Evolutionary conservation across 2,888 invertebrate species (phyloP).

Genomic region (Sceliomorpha sp.): DNA sequence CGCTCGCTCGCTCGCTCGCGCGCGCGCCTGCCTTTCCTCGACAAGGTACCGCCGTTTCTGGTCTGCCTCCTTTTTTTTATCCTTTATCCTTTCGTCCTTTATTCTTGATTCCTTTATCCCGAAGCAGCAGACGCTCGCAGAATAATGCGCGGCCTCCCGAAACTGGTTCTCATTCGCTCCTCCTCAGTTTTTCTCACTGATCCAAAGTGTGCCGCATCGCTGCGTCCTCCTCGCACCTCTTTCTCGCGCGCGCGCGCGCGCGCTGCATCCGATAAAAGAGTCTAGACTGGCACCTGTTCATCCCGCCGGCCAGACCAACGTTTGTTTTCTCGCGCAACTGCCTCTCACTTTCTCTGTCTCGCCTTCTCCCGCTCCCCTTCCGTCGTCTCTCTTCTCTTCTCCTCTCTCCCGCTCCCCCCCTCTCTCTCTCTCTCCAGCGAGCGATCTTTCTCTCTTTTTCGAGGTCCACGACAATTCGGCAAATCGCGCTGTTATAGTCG

Average conservation of each 20-base stretch:
- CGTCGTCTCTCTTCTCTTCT: slow-evolving; percentile 5
- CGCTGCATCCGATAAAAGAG: slow-evolving; percentile 70
- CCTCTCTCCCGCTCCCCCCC: slow-evolving; percentile 30
- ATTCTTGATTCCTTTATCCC: slow-evolving; percentile 60
- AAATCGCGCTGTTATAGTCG: slow-evolving; percentile 29
- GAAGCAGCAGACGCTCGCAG: slow-evolving; percentile 61
- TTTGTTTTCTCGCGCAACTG: slow-evolving; percentile 65
- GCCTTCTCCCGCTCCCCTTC: slow-evolving; percentile 5
- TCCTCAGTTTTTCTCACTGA: slow-evolving; percentile 60
- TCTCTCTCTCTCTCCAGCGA: slow-evolving; percentile 44
- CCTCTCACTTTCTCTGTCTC: slow-evolving; percentile 22
- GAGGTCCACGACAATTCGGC: slow-evolving; percentile 47
- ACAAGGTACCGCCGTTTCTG: slow-evolving; percentile 54
- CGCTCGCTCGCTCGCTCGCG: slow-evolving; percentile 16
- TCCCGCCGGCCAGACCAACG: slow-evolving; percentile 60
- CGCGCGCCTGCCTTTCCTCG: slow-evolving; percentile 7
- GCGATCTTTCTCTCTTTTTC: slow-evolving; percentile 44
- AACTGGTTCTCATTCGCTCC: slow-evolving; percentile 72
- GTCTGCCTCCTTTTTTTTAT: slow-evolving; percentile 67
- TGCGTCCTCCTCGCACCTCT: slow-evolving; percentile 24
- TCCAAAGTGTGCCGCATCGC: slow-evolving; percentile 41
- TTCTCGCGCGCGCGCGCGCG: slow-evolving; percentile 52
- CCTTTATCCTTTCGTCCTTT: slow-evolving; percentile 62
- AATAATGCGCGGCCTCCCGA: slow-evolving; percentile 69
- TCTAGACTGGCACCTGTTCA: slow-evolving; percentile 79